Evolutionary conservation across 2,888 invertebrate genomes (phyloP), one percentile per base, ranked within the genome.

Genomic region (Polylopha cassiicola): DNA sequence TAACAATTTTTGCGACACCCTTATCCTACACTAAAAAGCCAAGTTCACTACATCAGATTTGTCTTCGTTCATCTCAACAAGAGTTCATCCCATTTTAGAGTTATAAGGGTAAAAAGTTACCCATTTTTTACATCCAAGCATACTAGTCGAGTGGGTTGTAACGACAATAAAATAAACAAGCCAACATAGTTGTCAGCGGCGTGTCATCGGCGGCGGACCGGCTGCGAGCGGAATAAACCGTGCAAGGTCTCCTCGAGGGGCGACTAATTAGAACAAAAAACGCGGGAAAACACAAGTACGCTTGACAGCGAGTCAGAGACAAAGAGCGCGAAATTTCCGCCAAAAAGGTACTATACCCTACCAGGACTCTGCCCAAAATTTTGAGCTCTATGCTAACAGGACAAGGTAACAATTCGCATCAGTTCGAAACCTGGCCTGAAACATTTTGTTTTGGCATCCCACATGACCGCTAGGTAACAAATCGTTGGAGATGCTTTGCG

Each of bases 181-280:
- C n/a, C n/a, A n/a, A n/a, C n/a, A n/a, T n/a, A n/a, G n/a, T n/a
- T n/a, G n/a, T n/a, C n/a, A n/a, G n/a, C n/a, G n/a, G 32, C 14
- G 23, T 41, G 41, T 41, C 41, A 41, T 41, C 41, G 41, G 41
- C 36, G 36, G 39, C 34, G 34, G 33, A 34, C 39, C 39, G 34
- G 33, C 23, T 33, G 28, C 23, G 28, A 39, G 36, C 36, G 11
- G 41, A 39, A 36, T 39, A 39, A 44, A 53, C 51, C 51, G 55
- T 51, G 53, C 61, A 52, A 60, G 65, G 58, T 59, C 54, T 58
- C 58, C 54, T 61, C 68, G 57, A 68, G 73, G 79, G 70, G 66
- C 68, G 81, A 80, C 82, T 82, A 84, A 84, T 84, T 84, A 82
- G 78, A 82, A 82, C 84, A 84, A 84, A 84, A 82, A 84, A 80